A percentile compares a stretch with the other conserved stretches of the same genome.
These are phyloP conservation scores for Synanthedon tipuliformis DNA, from an alignment of 2,888 invertebrate genomes.

Conservation along the genomic window DNA sequence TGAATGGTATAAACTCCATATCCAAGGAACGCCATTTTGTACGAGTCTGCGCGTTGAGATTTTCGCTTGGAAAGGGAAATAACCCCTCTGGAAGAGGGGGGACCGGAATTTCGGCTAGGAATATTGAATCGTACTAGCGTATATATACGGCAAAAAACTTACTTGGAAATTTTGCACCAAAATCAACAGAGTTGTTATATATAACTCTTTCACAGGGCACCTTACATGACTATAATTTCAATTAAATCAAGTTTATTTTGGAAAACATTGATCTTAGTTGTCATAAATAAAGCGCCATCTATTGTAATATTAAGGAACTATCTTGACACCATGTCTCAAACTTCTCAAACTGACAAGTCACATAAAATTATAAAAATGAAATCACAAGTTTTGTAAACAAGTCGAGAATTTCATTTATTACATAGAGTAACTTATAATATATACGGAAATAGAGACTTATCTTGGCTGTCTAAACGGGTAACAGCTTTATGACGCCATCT, in stretches of 20 bases:
- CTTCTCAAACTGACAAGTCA: no score
- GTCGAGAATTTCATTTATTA: no score
- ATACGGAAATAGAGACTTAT: no score
- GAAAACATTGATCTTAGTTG: conserved; percentile 47
- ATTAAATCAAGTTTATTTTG: conserved; percentile 68
- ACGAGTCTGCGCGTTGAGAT: conserved; percentile 75
- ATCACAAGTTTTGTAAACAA: no score
- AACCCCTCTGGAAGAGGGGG: conserved; percentile 61
- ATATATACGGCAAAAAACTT: conserved; percentile 24
- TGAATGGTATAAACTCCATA: conserved; percentile 61
- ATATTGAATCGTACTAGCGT: conserved; percentile 8
- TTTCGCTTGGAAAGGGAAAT: conserved; percentile 65
- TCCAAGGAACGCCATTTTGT: conserved; percentile 75
- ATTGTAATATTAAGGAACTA: conserved; percentile 32
- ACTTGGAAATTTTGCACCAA: conserved; percentile 25
- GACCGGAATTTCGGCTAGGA: conserved; percentile 31
- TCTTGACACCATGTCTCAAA: conserved; percentile 32
- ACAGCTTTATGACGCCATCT: no score
- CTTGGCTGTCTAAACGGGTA: no score
- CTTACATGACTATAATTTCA: conserved; percentile 30
- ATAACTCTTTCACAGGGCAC: conserved; percentile 1
- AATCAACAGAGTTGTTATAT: conserved; percentile 16
- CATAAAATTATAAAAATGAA: no score
- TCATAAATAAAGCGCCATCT: conserved; percentile 43
- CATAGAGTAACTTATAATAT: no score